Percentiles rank a stretch among this genome's conserved stretches.
phyloP scores from a whole-genome alignment of 2,113 vertebrate species.

The Egretta garzetta region DNA sequence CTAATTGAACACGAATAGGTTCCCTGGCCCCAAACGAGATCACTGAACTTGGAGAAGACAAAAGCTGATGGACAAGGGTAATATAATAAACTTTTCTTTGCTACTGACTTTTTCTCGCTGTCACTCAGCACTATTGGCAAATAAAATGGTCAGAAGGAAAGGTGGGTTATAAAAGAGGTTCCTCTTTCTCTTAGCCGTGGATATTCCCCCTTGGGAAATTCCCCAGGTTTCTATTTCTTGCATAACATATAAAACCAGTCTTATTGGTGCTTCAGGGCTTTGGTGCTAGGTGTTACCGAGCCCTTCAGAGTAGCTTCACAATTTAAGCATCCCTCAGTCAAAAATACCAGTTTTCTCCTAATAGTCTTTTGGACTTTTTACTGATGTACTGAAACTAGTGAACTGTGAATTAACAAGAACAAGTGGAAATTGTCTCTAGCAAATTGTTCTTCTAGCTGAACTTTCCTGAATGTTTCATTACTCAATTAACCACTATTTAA shows the following conservation, averaged over 20 bases:
- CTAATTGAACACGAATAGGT: constrained; percentile 17
- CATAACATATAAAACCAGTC: not conserved
- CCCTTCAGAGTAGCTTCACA: not conserved
- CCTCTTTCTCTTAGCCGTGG: not conserved
- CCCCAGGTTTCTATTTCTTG: not conserved
- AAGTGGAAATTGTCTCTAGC: constrained; percentile 28
- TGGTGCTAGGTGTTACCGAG: not conserved
- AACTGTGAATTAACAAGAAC: not conserved
- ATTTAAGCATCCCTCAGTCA: not conserved
- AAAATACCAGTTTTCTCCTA: not conserved
- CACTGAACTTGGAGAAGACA: constrained; percentile 6
- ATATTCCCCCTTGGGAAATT: not conserved
- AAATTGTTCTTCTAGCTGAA: constrained; percentile 47
- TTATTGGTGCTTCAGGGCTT: not conserved
- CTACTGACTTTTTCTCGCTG: not conserved
- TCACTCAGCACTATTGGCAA: not conserved
- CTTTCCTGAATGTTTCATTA: constrained; percentile 56
- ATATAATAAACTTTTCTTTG: not conserved
- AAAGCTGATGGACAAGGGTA: not conserved
- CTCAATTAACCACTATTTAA: constrained; percentile 72
- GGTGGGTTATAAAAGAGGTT: not conserved
- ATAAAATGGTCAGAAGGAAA: not conserved
- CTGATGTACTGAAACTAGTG: not conserved
- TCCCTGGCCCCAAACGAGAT: not conserved
- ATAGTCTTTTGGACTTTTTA: not conserved